Evolutionary conservation across 2,797 vertebrate genomes (phyloP), one percentile per base, ranked within the genome.

Genomic region (Molossus alvarezi): DNA sequence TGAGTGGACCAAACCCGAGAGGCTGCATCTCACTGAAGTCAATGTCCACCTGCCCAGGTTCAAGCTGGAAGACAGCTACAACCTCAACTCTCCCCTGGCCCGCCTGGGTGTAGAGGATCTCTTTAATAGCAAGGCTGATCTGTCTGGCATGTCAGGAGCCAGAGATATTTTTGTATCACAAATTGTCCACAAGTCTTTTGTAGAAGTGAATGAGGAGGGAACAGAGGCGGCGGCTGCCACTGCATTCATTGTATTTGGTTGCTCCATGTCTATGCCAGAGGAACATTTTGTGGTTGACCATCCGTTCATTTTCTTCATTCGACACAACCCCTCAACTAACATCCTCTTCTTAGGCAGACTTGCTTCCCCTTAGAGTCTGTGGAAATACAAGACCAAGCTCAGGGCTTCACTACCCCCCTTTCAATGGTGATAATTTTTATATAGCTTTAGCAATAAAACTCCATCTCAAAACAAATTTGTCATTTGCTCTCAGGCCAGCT

Each of bases 161-260:
- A 90, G 65, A 0, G 98, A 99, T 58, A 99, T 99, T 75, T 99
- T 98, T 88, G 96, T 99, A 91, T 99, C 99, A 2, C 98, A 99
- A 9, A 98, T 99, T 91, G 98, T 98, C 62, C 99, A 99, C 98
- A 99, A 99, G 97, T 98, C 99, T 85, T 99, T 99, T 45, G 98
- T 99, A 67, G 99, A 99, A 93, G 99, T 99, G 96, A 99, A 99
- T 3, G 99, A 99, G 98, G 99, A 99, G 95, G 99, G 99, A 37
- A 99, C 99, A 0, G 99, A 99, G 97, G 99, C 99, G 0, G 99
- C 99, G 0, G 98, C 99, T 0, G 99, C 99, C 93, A 99, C 99
- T 0, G 99, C 98, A 0, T 99, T 88, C 65, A 72, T 99, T 0
- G 45, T 82, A 0, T 2, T 33, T 33, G 0, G 51, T 0, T 97